phyloP scores from a whole-genome alignment of 92 coral and sea anemone species.

The Palythoa grandis region DNA sequence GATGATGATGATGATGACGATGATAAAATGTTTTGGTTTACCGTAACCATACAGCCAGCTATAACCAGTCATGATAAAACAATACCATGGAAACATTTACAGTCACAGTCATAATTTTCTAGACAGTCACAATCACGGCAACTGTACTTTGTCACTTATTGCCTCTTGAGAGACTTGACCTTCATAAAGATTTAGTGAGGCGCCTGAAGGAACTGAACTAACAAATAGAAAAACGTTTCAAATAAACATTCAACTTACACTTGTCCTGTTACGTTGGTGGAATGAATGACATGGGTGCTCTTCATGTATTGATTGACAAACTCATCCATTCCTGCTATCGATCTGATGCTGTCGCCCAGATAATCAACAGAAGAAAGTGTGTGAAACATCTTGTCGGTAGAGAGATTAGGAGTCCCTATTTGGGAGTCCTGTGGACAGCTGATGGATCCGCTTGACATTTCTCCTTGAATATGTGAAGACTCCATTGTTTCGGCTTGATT shows the following conservation, averaged over 20 bases:
- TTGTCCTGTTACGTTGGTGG: constrained; percentile 9
- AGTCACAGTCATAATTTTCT: background rate
- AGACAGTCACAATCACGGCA: too few relatives aligned
- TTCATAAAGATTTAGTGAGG: background rate
- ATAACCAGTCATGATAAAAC: too few relatives aligned
- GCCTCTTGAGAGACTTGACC: background rate
- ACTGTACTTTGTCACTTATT: background rate
- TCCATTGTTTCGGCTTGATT: constrained; percentile 18
- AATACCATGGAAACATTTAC: background rate
- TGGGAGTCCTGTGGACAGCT: constrained; percentile 28
- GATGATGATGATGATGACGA: too few relatives aligned
- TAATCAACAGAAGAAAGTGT: constrained; percentile 24
- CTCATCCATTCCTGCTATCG: constrained; percentile 32
- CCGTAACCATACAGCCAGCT: too few relatives aligned
- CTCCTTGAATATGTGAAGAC: constrained; percentile 6
- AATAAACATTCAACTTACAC: constrained; percentile 11
- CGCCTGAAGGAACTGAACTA: background rate
- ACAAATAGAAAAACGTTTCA: background rate
- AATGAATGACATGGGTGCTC: background rate
- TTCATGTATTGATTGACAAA: constrained; percentile 22
- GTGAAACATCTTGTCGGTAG: constrained; percentile 29
- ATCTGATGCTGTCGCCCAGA: constrained; percentile 15
- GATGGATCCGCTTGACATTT: background rate
- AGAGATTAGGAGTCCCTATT: background rate
- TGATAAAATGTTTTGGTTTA: too few relatives aligned